Base-by-base conservation (phyloP, 1,140 invertebrate species). In the Papilio aristodemus region DNA sequence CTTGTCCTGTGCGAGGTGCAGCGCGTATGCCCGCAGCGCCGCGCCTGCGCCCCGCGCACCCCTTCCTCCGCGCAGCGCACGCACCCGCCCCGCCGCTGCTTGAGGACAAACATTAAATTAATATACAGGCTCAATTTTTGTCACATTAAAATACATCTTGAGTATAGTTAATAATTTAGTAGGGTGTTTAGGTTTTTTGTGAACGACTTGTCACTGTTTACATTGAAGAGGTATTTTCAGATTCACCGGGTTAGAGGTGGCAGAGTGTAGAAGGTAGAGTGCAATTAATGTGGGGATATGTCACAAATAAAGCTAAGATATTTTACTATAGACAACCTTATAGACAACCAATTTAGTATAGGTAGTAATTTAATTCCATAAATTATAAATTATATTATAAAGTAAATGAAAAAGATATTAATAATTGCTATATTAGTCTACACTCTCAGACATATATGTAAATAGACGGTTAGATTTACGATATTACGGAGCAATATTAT, bases 1-100 rank as follows among this genome's bases (percentile, higher is more conserved):
- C 73, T 95, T 95, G 88, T 98, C 97, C 32, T 94, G 93, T 0
- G 97, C 96, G 57, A 98, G 89, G 74, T 97, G 95, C 1, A 96
- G 92, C 32, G 95, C 95, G 80, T 97, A 97, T 4, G 94, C 93
- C 5, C 95, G 92, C 63, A 97, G 93, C 2, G 95, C 93, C 14
- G 93, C 93, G 14, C 95, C 95, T 2, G 94, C 93, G 8, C 93
- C 93, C 38, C 92, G 92, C n/a, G 92, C 91, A 8, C 91, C 86
- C 0, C 87, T 76, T 0, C 86, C 85, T 7, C 89, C 90, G 67
- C 94, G 93, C 19, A 96, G 81, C 3, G 95, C 94, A 70, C 95
- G 93, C 36, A 96, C 90, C 75, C 95, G 92, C 17, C 95, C 94
- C 25, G 95, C 95, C 78, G 95, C 95, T 96, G 86, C n/a, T 92